These are phyloP conservation scores for Mongoloraphidia duomilia DNA, from an alignment of 2,888 invertebrate species.

Conservation along the genomic window DNA sequence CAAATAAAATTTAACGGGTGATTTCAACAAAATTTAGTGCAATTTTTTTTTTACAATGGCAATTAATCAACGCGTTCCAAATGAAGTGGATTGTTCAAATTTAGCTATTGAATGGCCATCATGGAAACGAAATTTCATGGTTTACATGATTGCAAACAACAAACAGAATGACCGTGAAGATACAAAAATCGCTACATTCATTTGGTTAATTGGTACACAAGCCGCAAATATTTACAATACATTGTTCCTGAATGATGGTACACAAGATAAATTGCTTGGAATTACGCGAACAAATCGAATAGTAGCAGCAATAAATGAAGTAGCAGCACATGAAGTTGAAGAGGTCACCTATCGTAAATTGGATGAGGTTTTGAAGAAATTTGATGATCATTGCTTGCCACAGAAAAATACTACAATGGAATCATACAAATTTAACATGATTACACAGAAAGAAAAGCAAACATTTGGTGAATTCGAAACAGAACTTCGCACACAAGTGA, in stretches of 20 bases:
- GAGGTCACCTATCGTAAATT: neutral
- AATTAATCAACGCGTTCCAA: no score
- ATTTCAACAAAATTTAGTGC: no score
- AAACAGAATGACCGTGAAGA: no score
- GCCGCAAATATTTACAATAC: slow-evolving; percentile 11
- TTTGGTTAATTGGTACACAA: slow-evolving; percentile 9
- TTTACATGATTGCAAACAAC: no score
- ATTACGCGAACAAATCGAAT: neutral
- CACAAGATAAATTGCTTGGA: slow-evolving; percentile 5
- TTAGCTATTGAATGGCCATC: no score
- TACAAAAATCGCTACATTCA: slow-evolving; percentile 8
- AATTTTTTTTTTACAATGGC: no score
- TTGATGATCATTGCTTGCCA: slow-evolving; percentile 5
- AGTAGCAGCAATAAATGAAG: neutral
- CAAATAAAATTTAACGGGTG: no score
- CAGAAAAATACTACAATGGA: slow-evolving; percentile 9
- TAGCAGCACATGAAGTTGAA: neutral
- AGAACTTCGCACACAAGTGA: slow-evolving; percentile 10
- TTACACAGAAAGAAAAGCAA: slow-evolving; percentile 13
- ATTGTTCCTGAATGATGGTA: slow-evolving; percentile 11
- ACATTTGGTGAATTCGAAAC: slow-evolving; percentile 12
- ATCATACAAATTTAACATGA: slow-evolving; percentile 11
- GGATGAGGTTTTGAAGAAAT: neutral
- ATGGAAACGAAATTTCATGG: no score
- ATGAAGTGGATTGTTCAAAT: no score